These are phyloP conservation scores for Eulemur mongoz DNA, from an alignment of 2,797 vertebrate genomes.

Conservation along the genomic window DNA sequence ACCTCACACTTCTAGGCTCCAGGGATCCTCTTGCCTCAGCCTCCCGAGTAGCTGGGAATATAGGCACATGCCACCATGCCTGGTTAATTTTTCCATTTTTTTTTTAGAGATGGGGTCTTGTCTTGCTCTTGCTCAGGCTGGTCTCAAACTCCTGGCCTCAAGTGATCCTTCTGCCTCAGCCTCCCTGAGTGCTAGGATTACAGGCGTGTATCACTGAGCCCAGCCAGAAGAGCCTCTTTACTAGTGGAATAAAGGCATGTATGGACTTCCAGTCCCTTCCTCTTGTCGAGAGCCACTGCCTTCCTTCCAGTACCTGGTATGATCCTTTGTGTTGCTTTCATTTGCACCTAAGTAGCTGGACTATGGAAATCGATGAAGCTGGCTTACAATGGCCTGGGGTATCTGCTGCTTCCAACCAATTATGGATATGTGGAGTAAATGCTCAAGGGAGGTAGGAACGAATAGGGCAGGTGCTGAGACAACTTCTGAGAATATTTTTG, in stretches of 20 bases:
- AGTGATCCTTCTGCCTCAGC: neutral
- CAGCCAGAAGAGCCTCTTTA: neutral
- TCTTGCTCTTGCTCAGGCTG: neutral
- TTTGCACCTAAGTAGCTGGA: neutral
- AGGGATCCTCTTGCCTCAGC: neutral
- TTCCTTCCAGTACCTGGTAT: neutral
- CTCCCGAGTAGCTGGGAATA: neutral
- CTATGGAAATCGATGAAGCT: neutral
- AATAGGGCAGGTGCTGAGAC: neutral
- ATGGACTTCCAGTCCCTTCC: neutral
- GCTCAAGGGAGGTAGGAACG: neutral
- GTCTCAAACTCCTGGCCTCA: neutral
- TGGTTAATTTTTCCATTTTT: neutral
- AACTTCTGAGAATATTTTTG: constrained; percentile 37
- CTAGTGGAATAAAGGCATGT: neutral
- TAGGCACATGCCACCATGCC: neutral
- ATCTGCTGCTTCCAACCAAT: neutral
- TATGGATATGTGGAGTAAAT: neutral
- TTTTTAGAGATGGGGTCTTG: neutral
- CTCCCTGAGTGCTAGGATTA: neutral
- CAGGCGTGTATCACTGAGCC: neutral
- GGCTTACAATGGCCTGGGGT: neutral
- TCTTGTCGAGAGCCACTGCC: neutral
- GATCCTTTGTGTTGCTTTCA: neutral
- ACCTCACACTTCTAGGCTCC: neutral